These are phyloP conservation scores for Calameuta pallipes DNA, from an alignment of 2,888 invertebrate genomes.

Conservation along the genomic window DNA sequence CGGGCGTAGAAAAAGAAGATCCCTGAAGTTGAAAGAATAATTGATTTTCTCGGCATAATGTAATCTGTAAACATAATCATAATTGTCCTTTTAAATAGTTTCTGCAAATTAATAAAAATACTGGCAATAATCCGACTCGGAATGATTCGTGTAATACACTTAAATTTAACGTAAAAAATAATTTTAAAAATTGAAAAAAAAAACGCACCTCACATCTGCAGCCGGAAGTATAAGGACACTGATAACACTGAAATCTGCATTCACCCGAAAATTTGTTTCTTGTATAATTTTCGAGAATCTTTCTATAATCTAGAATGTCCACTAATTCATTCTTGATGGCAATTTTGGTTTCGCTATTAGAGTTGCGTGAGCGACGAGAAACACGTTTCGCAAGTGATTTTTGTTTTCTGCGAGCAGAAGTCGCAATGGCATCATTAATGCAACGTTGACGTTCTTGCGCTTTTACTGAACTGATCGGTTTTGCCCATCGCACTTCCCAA, in stretches of 20 bases:
- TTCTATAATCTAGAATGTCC: slow-evolving; percentile 22
- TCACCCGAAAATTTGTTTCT: slow-evolving; percentile 39
- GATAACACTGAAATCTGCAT: slow-evolving; percentile 46
- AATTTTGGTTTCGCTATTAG: too few species aligned
- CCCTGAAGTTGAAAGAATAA: too few species aligned
- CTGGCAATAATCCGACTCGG: too few species aligned
- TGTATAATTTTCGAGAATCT: slow-evolving; percentile 42
- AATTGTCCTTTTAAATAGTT: too few species aligned
- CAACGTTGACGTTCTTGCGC: slow-evolving; percentile 51
- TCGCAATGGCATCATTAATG: slow-evolving; percentile 50
- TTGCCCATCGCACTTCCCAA: slow-evolving; percentile 71
- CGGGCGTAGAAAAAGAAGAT: too few species aligned
- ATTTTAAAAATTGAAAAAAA: slow-evolving; percentile 3
- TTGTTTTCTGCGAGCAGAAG: slow-evolving; percentile 12
- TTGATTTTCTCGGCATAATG: too few species aligned
- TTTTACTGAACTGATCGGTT: slow-evolving; percentile 67
- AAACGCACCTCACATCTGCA: slow-evolving; percentile 49
- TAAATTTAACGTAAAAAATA: too few species aligned
- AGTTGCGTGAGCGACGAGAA: too few species aligned
- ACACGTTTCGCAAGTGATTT: slow-evolving; percentile 21
- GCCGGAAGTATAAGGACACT: slow-evolving; percentile 26
- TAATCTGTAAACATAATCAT: too few species aligned
- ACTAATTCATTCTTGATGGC: too few species aligned
- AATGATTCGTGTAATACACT: too few species aligned
- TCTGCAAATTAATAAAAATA: too few species aligned